Conservation (phyloP, 2,888 invertebrate species). For the Polydrusus pterygomalis region DNA sequence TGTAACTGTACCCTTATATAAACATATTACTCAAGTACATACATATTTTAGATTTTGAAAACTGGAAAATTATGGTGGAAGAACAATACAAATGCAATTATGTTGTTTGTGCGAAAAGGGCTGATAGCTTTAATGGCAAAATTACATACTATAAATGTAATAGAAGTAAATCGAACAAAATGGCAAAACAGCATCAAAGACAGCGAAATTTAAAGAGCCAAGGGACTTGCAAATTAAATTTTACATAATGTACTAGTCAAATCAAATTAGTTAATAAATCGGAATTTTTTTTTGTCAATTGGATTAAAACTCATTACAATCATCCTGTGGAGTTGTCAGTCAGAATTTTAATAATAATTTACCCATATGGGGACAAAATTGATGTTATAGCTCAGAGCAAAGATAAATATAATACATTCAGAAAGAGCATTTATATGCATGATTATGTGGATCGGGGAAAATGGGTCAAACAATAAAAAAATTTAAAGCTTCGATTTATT, state of each 20-base stretch:
- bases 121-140: not conserved
- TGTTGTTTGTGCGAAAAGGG: not conserved
- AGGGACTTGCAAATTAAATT: constrained; percentile 13
- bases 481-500: too few species aligned
- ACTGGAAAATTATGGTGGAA: constrained; percentile 6
- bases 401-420: too few species aligned
- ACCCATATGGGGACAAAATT: too few species aligned
- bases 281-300: not conserved
- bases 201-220: constrained; percentile 18
- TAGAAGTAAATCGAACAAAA: constrained; percentile 3
- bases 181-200: constrained; percentile 4
- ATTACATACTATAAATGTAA: not conserved
- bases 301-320: constrained; percentile 4
- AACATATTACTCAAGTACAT: too few species aligned
- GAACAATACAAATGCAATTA: constrained; percentile 1
- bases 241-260: constrained; percentile 18
- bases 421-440: too few species aligned
- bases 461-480: too few species aligned
- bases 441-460: too few species aligned
- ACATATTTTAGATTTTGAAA: constrained; percentile 18
- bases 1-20: too few species aligned
- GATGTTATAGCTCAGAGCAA: too few species aligned
- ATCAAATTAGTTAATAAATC: constrained; percentile 6
- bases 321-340: not conserved
- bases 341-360: too few species aligned